These are phyloP conservation scores for Epiblema foenella DNA, from an alignment of 2,888 invertebrate species.

Conservation along the genomic window DNA sequence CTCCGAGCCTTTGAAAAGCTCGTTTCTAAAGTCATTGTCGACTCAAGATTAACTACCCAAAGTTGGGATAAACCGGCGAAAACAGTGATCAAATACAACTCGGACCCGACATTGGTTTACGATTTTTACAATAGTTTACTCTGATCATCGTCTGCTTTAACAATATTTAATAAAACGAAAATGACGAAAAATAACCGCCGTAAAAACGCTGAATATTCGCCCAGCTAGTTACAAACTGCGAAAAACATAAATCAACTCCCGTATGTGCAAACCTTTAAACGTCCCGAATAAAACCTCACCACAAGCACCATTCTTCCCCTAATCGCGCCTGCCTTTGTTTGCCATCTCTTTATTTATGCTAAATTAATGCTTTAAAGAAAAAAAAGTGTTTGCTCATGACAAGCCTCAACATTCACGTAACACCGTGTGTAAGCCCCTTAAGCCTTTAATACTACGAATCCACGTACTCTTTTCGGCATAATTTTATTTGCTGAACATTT, in stretches of 20 bases:
- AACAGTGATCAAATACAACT: too few species aligned
- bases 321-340: constrained; percentile 36
- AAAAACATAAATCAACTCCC: background rate
- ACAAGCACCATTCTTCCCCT: constrained; percentile 1
- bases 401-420: constrained; percentile 5
- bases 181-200: too few species aligned
- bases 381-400: constrained; percentile 25
- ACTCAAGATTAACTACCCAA: too few species aligned
- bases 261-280: constrained; percentile 10
- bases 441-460: constrained; percentile 20
- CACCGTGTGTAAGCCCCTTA: constrained; percentile 28
- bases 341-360: constrained; percentile 31
- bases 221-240: background rate
- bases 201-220: too few species aligned
- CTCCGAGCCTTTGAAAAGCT: too few species aligned
- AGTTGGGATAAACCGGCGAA: too few species aligned
- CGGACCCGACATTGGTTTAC: too few species aligned
- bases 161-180: too few species aligned
- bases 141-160: too few species aligned
- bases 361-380: constrained; percentile 36
- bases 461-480: constrained; percentile 14
- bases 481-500: constrained; percentile 23
- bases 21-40: too few species aligned
- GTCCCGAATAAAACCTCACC: constrained; percentile 2
- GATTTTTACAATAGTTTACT: too few species aligned